These are phyloP conservation scores for Addax nasomaculatus DNA, from an alignment of 2,113 vertebrate genomes.

Conservation along the genomic window DNA sequence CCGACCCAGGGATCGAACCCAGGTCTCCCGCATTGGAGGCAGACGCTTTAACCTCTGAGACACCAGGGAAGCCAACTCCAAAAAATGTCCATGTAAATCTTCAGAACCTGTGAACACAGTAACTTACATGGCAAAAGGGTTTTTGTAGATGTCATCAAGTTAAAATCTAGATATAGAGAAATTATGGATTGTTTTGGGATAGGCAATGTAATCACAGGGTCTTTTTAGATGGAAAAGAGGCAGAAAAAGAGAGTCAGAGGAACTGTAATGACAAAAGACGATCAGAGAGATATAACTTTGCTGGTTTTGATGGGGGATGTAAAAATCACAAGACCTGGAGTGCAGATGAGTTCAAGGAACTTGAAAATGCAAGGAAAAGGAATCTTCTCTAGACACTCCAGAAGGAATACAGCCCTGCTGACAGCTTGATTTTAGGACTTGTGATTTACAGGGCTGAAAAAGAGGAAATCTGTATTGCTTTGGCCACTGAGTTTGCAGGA, in stretches of 20 bases:
- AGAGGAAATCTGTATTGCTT: neutral
- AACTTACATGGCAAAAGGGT: neutral
- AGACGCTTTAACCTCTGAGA: no score
- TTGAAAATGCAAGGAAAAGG: neutral
- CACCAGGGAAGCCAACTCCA: no score
- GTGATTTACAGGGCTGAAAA: neutral
- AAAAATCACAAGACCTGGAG: neutral
- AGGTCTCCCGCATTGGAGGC: no score
- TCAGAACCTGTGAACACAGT: neutral
- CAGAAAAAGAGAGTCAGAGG: neutral
- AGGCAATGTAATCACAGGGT: neutral
- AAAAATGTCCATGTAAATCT: neutral
- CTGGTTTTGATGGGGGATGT: no score
- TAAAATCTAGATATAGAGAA: neutral
- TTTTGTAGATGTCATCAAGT: neutral
- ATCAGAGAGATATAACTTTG: rapidly evolving
- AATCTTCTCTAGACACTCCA: rapidly evolving
- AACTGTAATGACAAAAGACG: no score
- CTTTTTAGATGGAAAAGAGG: neutral
- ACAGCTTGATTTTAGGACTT: neutral
- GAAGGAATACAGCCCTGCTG: neutral
- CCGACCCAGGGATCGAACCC: no score
- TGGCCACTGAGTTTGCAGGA: no score
- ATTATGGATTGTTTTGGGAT: neutral
- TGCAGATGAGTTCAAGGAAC: rapidly evolving